Evolutionary conservation across 2,888 invertebrate genomes (phyloP).

Genomic region (Dione vanillae): DNA sequence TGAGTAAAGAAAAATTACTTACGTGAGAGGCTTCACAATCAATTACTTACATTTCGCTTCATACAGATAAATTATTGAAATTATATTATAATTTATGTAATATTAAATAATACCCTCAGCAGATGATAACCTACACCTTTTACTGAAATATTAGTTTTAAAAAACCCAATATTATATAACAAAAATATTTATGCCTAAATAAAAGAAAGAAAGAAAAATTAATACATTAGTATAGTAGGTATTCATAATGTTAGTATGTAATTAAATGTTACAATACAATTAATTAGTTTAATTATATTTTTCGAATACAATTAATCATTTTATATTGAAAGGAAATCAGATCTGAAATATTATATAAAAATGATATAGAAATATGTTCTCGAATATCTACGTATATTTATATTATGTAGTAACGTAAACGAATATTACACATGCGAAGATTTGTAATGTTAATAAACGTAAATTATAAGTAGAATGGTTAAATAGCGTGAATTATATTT

Average conservation of each 20-base stretch:
- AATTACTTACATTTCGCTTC: slow-evolving; percentile 9
- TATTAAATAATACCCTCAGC: background rate
- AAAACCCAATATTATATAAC: background rate
- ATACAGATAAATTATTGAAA: background rate
- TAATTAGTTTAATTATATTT: too few relatives aligned
- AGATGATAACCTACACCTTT: slow-evolving; percentile 3
- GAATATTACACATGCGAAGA: background rate
- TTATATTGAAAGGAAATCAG: slow-evolving; percentile 57
- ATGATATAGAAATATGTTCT: too few relatives aligned
- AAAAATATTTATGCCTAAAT: too few relatives aligned
- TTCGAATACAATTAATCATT: too few relatives aligned
- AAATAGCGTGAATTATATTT: too few relatives aligned
- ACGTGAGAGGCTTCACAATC: background rate
- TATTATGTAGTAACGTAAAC: background rate
- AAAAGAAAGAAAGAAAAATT: too few relatives aligned
- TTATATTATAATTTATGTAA: too few relatives aligned
- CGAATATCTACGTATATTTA: background rate
- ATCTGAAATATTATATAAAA: slow-evolving; percentile 36
- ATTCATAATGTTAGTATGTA: too few relatives aligned
- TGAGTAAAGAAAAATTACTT: slow-evolving; percentile 1
- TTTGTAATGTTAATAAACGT: background rate
- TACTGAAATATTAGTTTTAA: background rate
- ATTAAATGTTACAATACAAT: too few relatives aligned
- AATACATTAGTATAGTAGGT: background rate
- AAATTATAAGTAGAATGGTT: too few relatives aligned